Conservation (phyloP, 2,797 vertebrate genomes). For the Aphelocoma californica region DNA sequence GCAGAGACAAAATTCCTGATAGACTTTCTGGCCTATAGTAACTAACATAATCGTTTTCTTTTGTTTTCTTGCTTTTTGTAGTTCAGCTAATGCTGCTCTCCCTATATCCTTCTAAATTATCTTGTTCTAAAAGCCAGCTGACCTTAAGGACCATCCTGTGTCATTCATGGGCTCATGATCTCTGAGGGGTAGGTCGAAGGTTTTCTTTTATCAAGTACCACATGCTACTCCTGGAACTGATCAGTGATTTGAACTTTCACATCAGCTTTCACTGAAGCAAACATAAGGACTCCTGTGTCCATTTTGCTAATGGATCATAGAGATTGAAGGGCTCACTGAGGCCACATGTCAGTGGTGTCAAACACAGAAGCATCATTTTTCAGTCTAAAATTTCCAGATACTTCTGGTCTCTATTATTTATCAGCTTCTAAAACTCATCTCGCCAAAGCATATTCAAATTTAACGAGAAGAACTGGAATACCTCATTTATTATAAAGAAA, state of each 20-base stretch:
- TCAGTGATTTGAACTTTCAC: not conserved
- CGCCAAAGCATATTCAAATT: not conserved
- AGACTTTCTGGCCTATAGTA: not conserved
- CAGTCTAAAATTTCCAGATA: not conserved
- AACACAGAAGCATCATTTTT: not conserved
- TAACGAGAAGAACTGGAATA: not conserved
- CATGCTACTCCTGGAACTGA: not conserved
- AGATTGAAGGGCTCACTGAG: not conserved
- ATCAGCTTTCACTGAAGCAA: not conserved
- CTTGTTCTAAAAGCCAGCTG: not conserved
- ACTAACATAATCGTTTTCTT: not conserved
- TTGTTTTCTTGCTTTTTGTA: not conserved
- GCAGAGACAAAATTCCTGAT: not conserved
- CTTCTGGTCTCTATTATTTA: not conserved
- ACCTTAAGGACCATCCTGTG: not conserved
- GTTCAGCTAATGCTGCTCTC: not conserved
- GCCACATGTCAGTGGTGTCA: fast-evolving
- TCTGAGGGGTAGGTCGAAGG: not conserved
- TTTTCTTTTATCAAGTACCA: not conserved
- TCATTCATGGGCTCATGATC: not conserved
- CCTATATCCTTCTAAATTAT: not conserved
- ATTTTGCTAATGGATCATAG: not conserved
- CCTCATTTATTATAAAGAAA: not conserved
- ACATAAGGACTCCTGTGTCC: not conserved
- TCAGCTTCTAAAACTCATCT: not conserved